Base-by-base conservation (phyloP, 2,113 vertebrate species). In the Patagioenas fasciata region DNA sequence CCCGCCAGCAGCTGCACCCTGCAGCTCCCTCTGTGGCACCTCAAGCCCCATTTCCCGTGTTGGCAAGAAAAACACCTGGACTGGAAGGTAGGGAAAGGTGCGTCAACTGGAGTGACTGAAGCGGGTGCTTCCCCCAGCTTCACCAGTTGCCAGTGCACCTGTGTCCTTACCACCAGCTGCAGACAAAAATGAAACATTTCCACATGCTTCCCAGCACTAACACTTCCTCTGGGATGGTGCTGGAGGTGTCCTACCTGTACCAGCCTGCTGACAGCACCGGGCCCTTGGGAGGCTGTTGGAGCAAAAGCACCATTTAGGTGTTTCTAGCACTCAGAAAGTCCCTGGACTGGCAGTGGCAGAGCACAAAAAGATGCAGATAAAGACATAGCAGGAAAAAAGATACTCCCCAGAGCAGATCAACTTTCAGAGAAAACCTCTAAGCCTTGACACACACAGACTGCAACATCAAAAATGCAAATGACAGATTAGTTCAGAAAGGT, bases 11-110 rank as follows among this genome's bases (percentile, higher is more conserved):
- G 65, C 56, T 81, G 64, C 13, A 69, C 13, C 50, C 28, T 1
- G 1, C 34, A n/a, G n/a, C 11, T 91, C 36, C 31, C 38, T 38
- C 8, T 0, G 0, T 21, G 25, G 9, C 38, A 0, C 0, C 53
- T 80, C 17, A 64, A 73, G 40, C 24, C 13, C 13, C 2, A 1
- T 67, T 88, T 91, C 42, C 32, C 25, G 10, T 5, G 0, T 4
- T 92, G 38, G 19, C 40, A 58, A 26, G 54, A 54, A 58, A 87
- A 84, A 18, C 20, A 53, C 24, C 17, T 2, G 3, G 21, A 31
- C n/a, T 78, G 36, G 60, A 48, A 87, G 31, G 12, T 8, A 34
- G 11, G 24, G 16, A 73, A 70, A 89, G 9, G 26, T 32, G 2
- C 15, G 21, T 14, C 34, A 87, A 12, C 60, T 66, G 51, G 28